Base-by-base conservation (phyloP, 2,113 vertebrate species). In the western clawed frog (Xenopus tropicalis) region DNA sequence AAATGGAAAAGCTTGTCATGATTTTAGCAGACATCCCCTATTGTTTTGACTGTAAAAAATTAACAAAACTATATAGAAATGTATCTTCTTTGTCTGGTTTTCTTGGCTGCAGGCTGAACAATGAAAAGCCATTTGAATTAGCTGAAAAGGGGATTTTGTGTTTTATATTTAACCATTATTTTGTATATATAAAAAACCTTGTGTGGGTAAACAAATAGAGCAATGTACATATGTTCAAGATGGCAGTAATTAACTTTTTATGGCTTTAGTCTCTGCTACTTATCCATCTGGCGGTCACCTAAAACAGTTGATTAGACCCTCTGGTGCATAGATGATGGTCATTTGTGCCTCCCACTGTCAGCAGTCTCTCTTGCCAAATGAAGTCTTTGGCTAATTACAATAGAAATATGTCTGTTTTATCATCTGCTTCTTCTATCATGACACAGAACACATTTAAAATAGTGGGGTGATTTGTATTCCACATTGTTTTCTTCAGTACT, bases 281-380 rank as follows among this genome's bases (percentile, higher is more conserved):
- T 67, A 67, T 52, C 65, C 65, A 54, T 67, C 65, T 67, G 65
- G 48, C 14, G 51, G 51, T 56, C 66, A 56, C 54, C 17, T 69
- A 25, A 21, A 37, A 20, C 23, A 56, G 21, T 66, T 14, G 14
- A 48, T 66, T 66, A 66, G 5, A 66, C 44, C 17, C 16, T 37
- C 22, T 52, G 48, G 46, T 14, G 10, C 19, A 29, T 25, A 37
- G 25, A 69, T 29, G 24, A 69, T 69, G 19, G 51, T 12, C 51
- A 29, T 29, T 69, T 56, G 48, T 20, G n/a, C 8, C 19, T 19
- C 17, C 12, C 51, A 20, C 11, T 56, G 51, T 29, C 66, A 69
- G 51, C 51, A 29, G 48, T 24, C 46, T 29, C 29, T 48, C 11
- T n/a, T 69, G 21, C 22, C 20, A 67, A 24, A 52, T 67, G 43